Evolutionary conservation across 2,113 vertebrate genomes (phyloP).

Genomic region (Aptenodytes patagonicus): DNA sequence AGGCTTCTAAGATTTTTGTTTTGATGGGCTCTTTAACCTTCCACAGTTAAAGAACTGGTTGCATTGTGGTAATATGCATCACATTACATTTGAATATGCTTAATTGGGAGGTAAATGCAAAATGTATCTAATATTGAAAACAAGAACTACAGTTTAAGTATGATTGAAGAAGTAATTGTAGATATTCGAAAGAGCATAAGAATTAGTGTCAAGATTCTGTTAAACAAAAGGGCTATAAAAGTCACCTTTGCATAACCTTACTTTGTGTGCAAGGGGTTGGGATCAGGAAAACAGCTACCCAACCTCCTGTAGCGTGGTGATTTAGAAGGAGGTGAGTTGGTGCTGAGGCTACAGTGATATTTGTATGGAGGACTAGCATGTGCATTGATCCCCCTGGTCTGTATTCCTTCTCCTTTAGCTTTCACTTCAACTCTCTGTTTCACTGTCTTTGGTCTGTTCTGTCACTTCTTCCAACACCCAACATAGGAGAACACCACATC

Average conservation of each 20-base stretch:
- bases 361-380: background rate
- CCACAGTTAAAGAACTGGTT: background rate
- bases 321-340: background rate
- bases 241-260: background rate
- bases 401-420: background rate
- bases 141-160: background rate
- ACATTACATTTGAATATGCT: background rate
- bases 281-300: background rate
- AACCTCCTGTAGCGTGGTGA: background rate
- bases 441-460: background rate
- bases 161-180: background rate
- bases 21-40: background rate
- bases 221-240: background rate
- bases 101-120: background rate
- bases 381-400: background rate
- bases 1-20: background rate
- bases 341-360: background rate
- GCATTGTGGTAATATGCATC: background rate
- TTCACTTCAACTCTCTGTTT: background rate
- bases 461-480: background rate
- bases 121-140: background rate
- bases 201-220: background rate
- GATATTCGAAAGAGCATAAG: background rate
- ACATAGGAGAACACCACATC: accelerated
- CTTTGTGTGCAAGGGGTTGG: background rate